Evolutionary conservation across 2,888 invertebrate species (phyloP).

Genomic region (Drosophila quasianomalipes): DNA sequence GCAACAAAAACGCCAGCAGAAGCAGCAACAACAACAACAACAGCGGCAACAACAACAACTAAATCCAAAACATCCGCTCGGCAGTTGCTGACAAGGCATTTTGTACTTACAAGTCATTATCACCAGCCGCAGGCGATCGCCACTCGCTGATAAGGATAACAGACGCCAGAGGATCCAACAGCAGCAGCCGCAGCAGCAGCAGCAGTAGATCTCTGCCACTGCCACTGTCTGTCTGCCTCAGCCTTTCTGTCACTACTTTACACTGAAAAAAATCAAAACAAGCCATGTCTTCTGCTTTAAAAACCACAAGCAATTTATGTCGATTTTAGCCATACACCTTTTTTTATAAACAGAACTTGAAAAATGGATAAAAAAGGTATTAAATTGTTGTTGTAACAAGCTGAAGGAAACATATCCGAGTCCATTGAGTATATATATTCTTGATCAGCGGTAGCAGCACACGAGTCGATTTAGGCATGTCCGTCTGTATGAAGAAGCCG

Average conservation of each 20-base stretch:
- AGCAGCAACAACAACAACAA: conserved; percentile 15
- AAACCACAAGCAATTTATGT: too few species aligned
- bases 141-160: conserved; percentile 64
- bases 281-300: too few species aligned
- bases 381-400: background rate
- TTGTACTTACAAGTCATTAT: conserved; percentile 84
- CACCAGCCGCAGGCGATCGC: conserved; percentile 77
- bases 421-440: background rate
- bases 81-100: conserved; percentile 80
- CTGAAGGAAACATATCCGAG: background rate
- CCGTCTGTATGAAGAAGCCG: fast-evolving
- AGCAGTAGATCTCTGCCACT: conserved; percentile 7
- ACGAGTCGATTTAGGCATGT: background rate
- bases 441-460: background rate
- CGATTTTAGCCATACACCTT: too few species aligned
- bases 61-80: conserved; percentile 48
- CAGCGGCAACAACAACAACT: conserved; percentile 49
- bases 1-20: conserved; percentile 12
- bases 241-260: background rate
- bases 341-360: background rate
- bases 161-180: conserved; percentile 23
- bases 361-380: fast-evolving
- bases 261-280: background rate
- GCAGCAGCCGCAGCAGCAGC: background rate
- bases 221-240: background rate